Conservation (phyloP, 1,140 invertebrate genomes). For the Phenacoccus solenopsis region DNA sequence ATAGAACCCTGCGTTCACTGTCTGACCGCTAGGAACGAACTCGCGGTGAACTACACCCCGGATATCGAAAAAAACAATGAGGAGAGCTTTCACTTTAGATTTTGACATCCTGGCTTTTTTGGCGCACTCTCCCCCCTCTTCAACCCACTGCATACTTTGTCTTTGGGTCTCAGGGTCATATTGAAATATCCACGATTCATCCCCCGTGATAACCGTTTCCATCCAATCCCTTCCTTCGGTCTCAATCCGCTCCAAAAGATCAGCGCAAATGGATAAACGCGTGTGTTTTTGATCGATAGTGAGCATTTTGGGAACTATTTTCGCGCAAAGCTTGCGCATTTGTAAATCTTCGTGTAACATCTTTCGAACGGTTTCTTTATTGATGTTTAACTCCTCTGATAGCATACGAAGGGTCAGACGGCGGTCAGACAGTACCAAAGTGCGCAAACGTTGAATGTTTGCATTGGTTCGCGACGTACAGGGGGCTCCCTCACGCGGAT, state of each 20-base stretch:
- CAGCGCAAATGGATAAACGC: not conserved
- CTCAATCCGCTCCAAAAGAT: slow-evolving; percentile 4
- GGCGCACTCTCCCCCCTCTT: not conserved
- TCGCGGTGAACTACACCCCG: slow-evolving; percentile 23
- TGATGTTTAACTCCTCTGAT: not conserved
- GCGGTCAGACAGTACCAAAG: slow-evolving; percentile 6
- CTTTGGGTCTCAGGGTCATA: slow-evolving; percentile 20
- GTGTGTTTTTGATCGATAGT: slow-evolving; percentile 15
- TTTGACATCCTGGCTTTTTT: slow-evolving; percentile 9
- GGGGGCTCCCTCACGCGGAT: slow-evolving; percentile 13
- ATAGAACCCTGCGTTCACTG: slow-evolving; percentile 24
- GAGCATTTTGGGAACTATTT: slow-evolving; percentile 12
- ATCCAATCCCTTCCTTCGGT: not conserved
- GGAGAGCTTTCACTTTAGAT: slow-evolving; percentile 23
- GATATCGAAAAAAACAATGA: slow-evolving; percentile 30
- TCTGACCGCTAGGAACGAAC: slow-evolving; percentile 20
- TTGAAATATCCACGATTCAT: slow-evolving; percentile 9
- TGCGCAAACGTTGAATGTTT: slow-evolving; percentile 9
- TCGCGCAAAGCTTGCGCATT: slow-evolving; percentile 14
- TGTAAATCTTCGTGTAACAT: slow-evolving; percentile 15
- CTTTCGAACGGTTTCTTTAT: not conserved
- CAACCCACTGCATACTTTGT: slow-evolving; percentile 11
- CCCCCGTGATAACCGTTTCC: slow-evolving; percentile 6
- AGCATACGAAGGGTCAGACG: not conserved
- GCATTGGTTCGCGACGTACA: not conserved